These are phyloP conservation scores for Pithys albifrons DNA, from an alignment of 2,113 vertebrate genomes.

Conservation along the genomic window DNA sequence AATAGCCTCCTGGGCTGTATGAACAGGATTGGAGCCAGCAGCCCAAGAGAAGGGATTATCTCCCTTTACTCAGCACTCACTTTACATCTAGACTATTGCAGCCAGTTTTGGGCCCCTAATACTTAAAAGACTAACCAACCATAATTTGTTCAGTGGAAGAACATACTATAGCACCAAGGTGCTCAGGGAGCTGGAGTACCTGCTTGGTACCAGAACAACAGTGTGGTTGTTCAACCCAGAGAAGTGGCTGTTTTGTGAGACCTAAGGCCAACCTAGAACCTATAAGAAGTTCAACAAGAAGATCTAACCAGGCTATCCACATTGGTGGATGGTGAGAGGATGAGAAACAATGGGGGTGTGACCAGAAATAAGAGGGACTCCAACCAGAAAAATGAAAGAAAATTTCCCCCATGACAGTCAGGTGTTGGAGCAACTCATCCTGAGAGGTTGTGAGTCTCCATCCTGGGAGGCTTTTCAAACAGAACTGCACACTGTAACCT, in stretches of 20 bases:
- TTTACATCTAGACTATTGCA: not conserved
- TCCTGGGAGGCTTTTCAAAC: not conserved
- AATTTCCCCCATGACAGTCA: not conserved
- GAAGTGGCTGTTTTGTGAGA: not conserved
- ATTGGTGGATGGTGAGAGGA: not conserved
- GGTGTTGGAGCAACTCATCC: accelerated
- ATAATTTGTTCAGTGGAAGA: not conserved
- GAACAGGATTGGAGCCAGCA: not conserved
- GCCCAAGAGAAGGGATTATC: accelerated
- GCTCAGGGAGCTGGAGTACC: not conserved
- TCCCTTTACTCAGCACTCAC: not conserved
- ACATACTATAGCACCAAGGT: not conserved
- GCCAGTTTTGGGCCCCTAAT: accelerated
- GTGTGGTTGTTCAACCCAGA: not conserved
- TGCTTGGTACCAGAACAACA: accelerated
- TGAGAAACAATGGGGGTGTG: not conserved
- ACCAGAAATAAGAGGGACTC: not conserved
- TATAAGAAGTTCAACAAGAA: not conserved
- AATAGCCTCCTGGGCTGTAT: not conserved
- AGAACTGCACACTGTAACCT: not conserved
- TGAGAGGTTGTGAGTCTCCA: not conserved
- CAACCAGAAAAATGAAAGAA: not conserved
- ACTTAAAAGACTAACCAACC: not conserved
- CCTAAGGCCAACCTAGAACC: not conserved
- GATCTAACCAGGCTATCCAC: not conserved